These are phyloP conservation scores for Crypturellus tataupa DNA, from an alignment of 2,797 vertebrate species.

Conservation along the genomic window DNA sequence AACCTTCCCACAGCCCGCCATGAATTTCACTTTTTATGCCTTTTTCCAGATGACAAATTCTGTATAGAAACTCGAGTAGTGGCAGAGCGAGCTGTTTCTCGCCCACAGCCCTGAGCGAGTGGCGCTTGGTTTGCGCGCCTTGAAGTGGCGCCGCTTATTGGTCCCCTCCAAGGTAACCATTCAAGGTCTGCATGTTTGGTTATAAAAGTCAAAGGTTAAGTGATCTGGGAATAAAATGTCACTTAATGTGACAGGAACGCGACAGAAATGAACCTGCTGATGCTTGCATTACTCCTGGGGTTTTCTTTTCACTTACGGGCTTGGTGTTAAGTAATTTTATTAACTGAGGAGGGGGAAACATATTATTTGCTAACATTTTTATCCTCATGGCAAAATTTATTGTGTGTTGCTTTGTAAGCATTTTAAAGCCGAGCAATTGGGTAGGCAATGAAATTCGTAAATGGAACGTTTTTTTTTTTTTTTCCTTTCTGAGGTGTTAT, in stretches of 20 bases:
- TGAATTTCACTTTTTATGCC: background rate
- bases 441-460: slow-evolving; percentile 67
- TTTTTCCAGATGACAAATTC: background rate
- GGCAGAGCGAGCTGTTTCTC: background rate
- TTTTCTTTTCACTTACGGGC: slow-evolving; percentile 71
- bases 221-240: slow-evolving; percentile 83
- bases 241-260: slow-evolving; percentile 76
- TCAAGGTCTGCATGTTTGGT: slow-evolving; percentile 69
- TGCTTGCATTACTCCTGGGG: slow-evolving; percentile 72
- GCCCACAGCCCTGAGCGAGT: background rate
- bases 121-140: background rate
- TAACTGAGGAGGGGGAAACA: slow-evolving; percentile 77
- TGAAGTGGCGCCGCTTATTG: background rate
- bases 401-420: slow-evolving; percentile 58
- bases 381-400: slow-evolving; percentile 77
- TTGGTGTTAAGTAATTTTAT: slow-evolving; percentile 84
- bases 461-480: slow-evolving; percentile 58
- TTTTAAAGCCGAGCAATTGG: background rate
- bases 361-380: slow-evolving; percentile 79
- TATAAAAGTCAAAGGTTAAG: slow-evolving; percentile 83
- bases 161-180: slow-evolving; percentile 47
- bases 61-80: background rate
- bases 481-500: slow-evolving; percentile 73
- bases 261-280: slow-evolving; percentile 75
- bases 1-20: background rate